phyloP scores from a whole-genome alignment of 2,113 vertebrate species.

The Cyrtonyx montezumae region DNA sequence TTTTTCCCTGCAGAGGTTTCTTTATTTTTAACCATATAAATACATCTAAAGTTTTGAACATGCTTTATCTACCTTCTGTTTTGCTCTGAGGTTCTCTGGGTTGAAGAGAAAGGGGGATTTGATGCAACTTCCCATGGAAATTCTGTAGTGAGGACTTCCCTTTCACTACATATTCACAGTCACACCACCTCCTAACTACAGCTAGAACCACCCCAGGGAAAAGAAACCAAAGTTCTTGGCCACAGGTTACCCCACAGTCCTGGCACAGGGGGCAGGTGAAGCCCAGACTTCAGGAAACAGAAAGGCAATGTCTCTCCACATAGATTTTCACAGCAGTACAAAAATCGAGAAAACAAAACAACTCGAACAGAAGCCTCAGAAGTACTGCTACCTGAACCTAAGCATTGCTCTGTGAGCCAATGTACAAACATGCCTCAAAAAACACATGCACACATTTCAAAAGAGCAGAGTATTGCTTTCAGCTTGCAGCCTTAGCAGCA shows the following conservation, averaged over 20 bases:
- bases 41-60: background rate
- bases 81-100: background rate
- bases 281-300: background rate
- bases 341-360: background rate
- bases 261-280: background rate
- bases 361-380: background rate
- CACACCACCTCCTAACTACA: background rate
- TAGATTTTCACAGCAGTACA: background rate
- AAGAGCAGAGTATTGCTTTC: background rate
- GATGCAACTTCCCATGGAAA: background rate
- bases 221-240: background rate
- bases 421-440: background rate
- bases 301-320: background rate
- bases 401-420: background rate
- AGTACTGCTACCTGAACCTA: background rate
- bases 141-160: background rate
- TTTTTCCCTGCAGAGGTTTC: background rate
- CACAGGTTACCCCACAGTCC: background rate
- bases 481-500: background rate
- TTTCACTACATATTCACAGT: background rate
- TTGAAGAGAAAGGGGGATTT: background rate
- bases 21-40: background rate
- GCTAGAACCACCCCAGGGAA: background rate
- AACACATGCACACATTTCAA: background rate
- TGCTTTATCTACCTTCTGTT: accelerated